Base-by-base conservation (phyloP, 1,140 invertebrate species). In the Lucilia sericata region DNA sequence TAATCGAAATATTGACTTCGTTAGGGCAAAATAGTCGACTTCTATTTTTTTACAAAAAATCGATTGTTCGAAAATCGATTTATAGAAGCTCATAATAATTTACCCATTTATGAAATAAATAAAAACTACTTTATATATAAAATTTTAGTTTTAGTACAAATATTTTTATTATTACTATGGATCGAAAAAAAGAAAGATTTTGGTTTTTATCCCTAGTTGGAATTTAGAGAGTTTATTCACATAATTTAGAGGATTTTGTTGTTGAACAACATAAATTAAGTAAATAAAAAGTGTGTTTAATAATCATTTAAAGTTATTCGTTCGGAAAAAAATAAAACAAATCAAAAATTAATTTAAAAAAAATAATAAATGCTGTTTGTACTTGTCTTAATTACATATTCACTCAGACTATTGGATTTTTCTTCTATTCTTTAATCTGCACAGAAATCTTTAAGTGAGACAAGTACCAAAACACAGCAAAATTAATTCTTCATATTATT, bases 231-330 rank as follows among this genome's bases (percentile, higher is more conserved):
- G 10, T 70, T 19, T 70, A 25, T 70, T 70, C 1, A 70, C 65
- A 21, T 60, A 60, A 17, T n/a, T 60, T 60, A 70, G n/a, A 70
- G 65, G 25, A 19, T 2, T 19, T 49, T 80, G 76, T 80, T 80
- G 76, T 80, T 80, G 5, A 25, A 80, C 76, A 80, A 80, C 76
- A 80, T 21, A 25, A 49, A 80, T 10, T 25, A n/a, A 19, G 17
- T 51, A 9, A 49, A 80, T 21, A 51, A 25, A 30, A 30, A 30
- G 25, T 30, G 25, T 3, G 25, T 30, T 30, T 30, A 30, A 30
- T 2, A 30, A 30, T 30, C 19, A 2, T 21, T 21, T 80, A 51
- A 80, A 80, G 76, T 80, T 51, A 80, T 51, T 80, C 21, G 42
- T 51, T 80, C 19, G 13, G 49, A n/a, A 78, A 78, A 47, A 19